phyloP scores from a whole-genome alignment of 2,113 vertebrate genomes.

The Pachyramphus minor region DNA sequence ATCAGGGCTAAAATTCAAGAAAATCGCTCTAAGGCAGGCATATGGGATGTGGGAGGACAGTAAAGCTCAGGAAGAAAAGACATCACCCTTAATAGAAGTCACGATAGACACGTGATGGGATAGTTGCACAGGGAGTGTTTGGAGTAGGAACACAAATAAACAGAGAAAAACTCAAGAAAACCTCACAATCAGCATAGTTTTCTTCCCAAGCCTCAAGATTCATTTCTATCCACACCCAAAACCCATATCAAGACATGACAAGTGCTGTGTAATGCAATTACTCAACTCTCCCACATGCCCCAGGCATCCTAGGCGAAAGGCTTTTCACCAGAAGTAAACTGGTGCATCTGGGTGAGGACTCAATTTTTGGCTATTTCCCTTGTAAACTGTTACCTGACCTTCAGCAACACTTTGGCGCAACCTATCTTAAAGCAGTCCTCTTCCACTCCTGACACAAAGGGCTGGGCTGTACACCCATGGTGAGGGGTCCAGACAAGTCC shows the following conservation, averaged over 20 bases:
- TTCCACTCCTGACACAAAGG: background rate
- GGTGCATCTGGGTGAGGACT: background rate
- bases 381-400: background rate
- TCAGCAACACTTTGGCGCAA: background rate
- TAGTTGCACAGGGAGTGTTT: background rate
- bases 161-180: background rate
- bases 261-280: background rate
- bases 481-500: background rate
- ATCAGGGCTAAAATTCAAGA: background rate
- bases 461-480: background rate
- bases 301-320: background rate
- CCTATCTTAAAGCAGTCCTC: background rate
- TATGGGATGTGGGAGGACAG: background rate
- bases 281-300: background rate
- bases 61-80: background rate
- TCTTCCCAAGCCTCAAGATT: background rate
- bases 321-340: background rate
- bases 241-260: background rate
- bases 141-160: background rate
- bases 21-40: background rate
- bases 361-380: background rate
- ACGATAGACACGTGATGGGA: background rate
- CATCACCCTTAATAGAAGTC: background rate
- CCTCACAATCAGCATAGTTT: background rate
- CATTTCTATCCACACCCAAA: background rate